Conservation (phyloP, 1,140 invertebrate genomes). For the Trinorchestia longiramus region DNA sequence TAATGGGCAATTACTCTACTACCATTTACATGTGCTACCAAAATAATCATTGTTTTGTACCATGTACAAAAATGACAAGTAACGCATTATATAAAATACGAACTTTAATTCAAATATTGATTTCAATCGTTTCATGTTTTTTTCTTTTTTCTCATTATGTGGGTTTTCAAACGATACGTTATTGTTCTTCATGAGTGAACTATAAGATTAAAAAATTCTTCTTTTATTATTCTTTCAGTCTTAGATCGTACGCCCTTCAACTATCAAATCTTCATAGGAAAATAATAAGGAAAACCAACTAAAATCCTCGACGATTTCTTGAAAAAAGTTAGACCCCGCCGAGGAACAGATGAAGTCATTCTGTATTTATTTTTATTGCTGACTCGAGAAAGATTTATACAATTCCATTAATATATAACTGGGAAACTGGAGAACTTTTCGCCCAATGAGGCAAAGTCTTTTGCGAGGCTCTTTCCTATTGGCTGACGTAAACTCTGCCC, state of each 20-base stretch:
- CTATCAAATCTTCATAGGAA: neutral
- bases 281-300: neutral
- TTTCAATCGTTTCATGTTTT: neutral
- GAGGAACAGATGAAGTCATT: constrained; percentile 41
- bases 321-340: neutral
- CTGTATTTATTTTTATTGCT: constrained; percentile 39
- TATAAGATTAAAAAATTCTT: neutral
- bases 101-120: neutral
- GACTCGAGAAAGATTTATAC: constrained; percentile 40
- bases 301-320: neutral
- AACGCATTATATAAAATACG: neutral
- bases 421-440: neutral
- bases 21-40: neutral
- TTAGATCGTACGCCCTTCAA: neutral
- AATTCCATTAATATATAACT: constrained; percentile 23
- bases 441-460: neutral
- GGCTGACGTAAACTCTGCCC: neutral
- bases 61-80: neutral
- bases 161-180: neutral
- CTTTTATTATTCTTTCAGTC: neutral
- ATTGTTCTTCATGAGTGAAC: neutral
- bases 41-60: too few species aligned
- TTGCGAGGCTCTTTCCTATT: neutral
- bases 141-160: neutral
- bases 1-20: neutral